These are phyloP conservation scores for Cetoscarus ocellatus DNA, from an alignment of 2,797 vertebrate genomes.

Conservation along the genomic window DNA sequence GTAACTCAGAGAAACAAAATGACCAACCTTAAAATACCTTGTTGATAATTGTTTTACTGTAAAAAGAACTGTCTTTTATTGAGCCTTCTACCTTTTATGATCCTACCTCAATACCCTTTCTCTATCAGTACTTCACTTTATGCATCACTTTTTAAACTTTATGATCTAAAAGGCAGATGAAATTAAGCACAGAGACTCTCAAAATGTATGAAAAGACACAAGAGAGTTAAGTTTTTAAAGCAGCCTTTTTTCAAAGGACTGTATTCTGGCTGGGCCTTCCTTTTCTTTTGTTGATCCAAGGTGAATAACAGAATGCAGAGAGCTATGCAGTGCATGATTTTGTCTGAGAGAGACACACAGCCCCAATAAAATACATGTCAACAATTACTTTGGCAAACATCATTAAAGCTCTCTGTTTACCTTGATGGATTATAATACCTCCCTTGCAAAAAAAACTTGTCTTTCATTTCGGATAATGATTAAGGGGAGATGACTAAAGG, in stretches of 20 bases:
- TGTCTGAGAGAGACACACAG: neutral
- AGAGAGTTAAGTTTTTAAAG: conserved; percentile 18
- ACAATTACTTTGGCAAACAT: conserved; percentile 13
- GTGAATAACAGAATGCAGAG: conserved; percentile 20
- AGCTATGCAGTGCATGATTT: neutral
- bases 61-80: neutral
- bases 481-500: neutral
- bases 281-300: conserved; percentile 22
- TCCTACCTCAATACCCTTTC: neutral
- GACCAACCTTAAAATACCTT: too few relatives aligned
- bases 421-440: conserved; percentile 16
- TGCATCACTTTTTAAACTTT: conserved; percentile 6
- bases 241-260: conserved; percentile 11
- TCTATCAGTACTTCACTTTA: neutral
- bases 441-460: neutral
- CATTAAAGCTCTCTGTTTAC: conserved; percentile 25
- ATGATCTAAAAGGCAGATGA: conserved; percentile 15
- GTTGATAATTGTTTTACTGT: neutral
- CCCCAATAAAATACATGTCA: conserved; percentile 4
- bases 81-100: neutral
- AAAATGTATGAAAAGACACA: conserved; percentile 19
- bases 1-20: too few relatives aligned
- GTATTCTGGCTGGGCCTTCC: neutral
- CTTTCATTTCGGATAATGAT: conserved; percentile 11
- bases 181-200: conserved; percentile 6